Evolutionary conservation across 2,888 invertebrate genomes (phyloP), one percentile per base, ranked within the genome.

Genomic region (Chouioia cunea): DNA sequence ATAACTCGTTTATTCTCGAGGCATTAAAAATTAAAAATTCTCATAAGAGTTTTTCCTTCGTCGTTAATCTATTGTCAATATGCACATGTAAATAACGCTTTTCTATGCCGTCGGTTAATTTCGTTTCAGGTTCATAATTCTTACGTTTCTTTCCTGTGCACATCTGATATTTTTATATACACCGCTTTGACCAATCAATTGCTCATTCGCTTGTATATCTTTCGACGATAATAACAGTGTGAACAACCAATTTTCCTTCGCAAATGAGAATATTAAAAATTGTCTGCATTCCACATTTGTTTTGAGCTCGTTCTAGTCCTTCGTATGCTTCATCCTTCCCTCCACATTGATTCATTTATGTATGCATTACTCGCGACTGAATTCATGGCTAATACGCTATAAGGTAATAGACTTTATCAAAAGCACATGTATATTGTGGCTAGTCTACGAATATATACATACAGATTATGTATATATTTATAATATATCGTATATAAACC

Each of bases 401-500:
- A 76, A 53, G 57, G 46, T 76, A 79, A 79, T 82, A 82, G 77
- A 81, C 77, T 81, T 83, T 83, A 83, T 83, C 82, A 83, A 83
- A 83, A 83, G 83, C 82, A 83, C 83, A 82, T 82, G 82, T 82
- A 83, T 83, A 82, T 77, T 77, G 77, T 82, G 79, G 78, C 80
- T 81, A 82, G 73, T 81, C 81, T 82, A 83, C 77, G 71, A 79
- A 79, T 80, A 76, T 76, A 69, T 73, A 23, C 52, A 20, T 22
- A 53, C 48, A 56, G 56, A 65, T 66, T 52, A n/a, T 50, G 48
- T 76, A 73, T 75, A 69, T 74, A 74, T 65, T 27, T 70, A 63
- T 74, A 74, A 54, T 76, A 77, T 76, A 75, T 74, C 71, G 74
- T 75, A 72, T 77, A 76, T 79, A 76, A 79, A 76, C 73, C 75